These are phyloP conservation scores for Xylota sylvarum DNA, from an alignment of 2,888 invertebrate genomes.

Conservation along the genomic window DNA sequence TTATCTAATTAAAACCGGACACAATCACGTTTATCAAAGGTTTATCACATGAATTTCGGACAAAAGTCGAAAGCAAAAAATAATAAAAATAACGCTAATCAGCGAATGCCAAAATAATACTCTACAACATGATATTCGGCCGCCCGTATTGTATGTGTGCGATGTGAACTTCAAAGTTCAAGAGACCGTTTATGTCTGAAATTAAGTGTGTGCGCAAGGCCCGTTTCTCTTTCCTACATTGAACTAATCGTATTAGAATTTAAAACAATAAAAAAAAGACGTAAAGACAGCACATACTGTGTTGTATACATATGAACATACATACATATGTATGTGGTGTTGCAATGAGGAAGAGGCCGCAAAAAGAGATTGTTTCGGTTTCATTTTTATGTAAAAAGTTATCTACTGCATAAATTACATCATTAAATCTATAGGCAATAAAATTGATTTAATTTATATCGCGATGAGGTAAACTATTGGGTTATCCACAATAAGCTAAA, in stretches of 20 bases:
- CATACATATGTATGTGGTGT: slow-evolving; percentile 13
- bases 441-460: slow-evolving; percentile 19
- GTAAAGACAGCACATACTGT: not conserved
- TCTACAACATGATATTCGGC: slow-evolving; percentile 48
- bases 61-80: slow-evolving; percentile 1
- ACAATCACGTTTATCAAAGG: slow-evolving; percentile 13
- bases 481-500: not conserved
- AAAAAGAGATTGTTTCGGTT: slow-evolving; percentile 40
- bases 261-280: slow-evolving; percentile 29
- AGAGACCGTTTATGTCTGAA: slow-evolving; percentile 58
- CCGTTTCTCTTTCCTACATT: slow-evolving; percentile 43
- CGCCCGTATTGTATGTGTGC: slow-evolving; percentile 20
- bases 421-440: slow-evolving; percentile 29
- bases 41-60: slow-evolving; percentile 20
- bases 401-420: slow-evolving; percentile 62
- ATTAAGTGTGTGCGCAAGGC: slow-evolving; percentile 57
- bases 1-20: slow-evolving; percentile 16
- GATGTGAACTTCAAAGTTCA: slow-evolving; percentile 73
- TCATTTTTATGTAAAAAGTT: slow-evolving; percentile 31
- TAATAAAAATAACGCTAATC: not conserved
- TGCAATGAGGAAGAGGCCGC: slow-evolving; percentile 67
- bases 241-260: slow-evolving; percentile 71
- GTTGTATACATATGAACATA: too few species aligned
- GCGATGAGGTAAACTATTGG: not conserved
- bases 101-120: slow-evolving; percentile 24